Conservation (phyloP, 2,113 vertebrate species). For the Hiodon alosoides region DNA sequence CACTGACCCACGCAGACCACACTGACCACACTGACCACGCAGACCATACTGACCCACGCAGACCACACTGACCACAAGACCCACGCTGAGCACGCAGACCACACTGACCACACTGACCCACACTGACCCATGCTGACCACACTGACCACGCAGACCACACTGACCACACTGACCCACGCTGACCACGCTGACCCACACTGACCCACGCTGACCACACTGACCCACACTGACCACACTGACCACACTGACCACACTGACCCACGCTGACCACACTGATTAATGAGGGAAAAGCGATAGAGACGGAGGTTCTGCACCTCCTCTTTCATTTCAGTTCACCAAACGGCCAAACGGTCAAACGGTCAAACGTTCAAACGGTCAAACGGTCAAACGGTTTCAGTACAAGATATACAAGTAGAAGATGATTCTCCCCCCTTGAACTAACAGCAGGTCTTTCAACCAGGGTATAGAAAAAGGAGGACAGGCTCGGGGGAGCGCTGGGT, state of each 20-base stretch:
- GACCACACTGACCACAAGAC: background rate
- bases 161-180: background rate
- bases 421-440: background rate
- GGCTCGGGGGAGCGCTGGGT: constrained; percentile 15
- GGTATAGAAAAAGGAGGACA: background rate
- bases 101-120: constrained; percentile 9
- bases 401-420: background rate
- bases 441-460: background rate
- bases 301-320: background rate
- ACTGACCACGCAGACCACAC: background rate
- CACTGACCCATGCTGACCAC: constrained; percentile 1
- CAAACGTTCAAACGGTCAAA: no score
- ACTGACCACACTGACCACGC: no score
- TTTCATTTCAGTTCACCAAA: no score
- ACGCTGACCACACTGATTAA: background rate
- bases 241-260: no score
- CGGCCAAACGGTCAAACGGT: no score
- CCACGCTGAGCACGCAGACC: no score
- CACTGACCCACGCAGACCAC: constrained; percentile 3
- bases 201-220: background rate
- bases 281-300: background rate
- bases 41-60: no score
- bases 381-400: no score
- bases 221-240: no score
- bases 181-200: constrained; percentile 13